Conservation (phyloP, 2,113 vertebrate species). For the Heptranchias perlo region DNA sequence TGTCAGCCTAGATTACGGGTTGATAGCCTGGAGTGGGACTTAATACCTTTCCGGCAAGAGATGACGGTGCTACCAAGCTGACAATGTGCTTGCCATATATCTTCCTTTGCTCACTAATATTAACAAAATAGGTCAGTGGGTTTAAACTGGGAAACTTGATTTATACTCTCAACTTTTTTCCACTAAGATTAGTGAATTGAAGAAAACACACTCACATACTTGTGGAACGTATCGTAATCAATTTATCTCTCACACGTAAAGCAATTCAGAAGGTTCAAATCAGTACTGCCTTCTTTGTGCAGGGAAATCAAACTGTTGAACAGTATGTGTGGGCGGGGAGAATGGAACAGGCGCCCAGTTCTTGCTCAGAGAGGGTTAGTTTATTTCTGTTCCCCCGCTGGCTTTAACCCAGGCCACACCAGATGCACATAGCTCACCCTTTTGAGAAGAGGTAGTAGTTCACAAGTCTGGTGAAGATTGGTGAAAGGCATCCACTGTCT, state of each 20-base stretch:
- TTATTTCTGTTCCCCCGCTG: not conserved
- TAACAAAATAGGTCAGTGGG: not conserved
- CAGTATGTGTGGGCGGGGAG: not conserved
- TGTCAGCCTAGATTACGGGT: not conserved
- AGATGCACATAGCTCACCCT: constrained; percentile 61
- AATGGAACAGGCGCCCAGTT: not conserved
- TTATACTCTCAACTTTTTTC: not conserved
- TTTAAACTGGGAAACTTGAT: not conserved
- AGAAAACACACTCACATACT: not conserved
- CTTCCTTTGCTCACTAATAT: not conserved
- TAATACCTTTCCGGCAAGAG: not conserved
- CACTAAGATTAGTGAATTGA: not conserved
- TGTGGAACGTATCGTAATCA: not conserved
- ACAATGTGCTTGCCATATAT: not conserved
- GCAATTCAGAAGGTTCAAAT: not conserved
- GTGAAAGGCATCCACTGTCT: constrained; percentile 73
- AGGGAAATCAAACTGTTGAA: not conserved
- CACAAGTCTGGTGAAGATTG: constrained; percentile 68
- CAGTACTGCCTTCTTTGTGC: not conserved
- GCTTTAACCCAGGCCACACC: not conserved
- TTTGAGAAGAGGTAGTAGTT: constrained; percentile 82
- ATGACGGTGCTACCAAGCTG: not conserved
- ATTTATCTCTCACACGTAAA: not conserved
- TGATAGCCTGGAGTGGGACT: not conserved
- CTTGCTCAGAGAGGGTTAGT: not conserved